phyloP scores from a whole-genome alignment of 2,797 vertebrate genomes.

The Manis javanica region DNA sequence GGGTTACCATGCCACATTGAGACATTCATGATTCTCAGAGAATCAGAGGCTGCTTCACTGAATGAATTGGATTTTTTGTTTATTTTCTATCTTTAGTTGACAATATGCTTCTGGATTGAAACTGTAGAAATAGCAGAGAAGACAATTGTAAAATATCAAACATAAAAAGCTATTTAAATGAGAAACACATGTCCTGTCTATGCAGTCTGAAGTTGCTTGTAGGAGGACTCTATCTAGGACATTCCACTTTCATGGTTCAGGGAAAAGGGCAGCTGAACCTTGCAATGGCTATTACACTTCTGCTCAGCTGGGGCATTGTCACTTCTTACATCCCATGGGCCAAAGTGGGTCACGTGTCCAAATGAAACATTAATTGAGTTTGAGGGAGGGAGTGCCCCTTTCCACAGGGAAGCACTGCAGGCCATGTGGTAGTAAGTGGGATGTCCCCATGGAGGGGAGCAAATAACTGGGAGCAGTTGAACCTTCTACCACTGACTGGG shows the following conservation, averaged over 20 bases:
- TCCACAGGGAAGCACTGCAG: background rate
- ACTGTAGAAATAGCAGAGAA: constrained; percentile 12
- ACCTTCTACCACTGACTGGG: background rate
- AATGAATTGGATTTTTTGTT: background rate
- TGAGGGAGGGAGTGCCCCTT: background rate
- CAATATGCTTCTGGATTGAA: constrained; percentile 27
- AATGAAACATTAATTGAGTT: background rate
- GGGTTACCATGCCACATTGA: background rate
- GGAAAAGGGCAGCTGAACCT: no score
- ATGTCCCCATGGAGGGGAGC: background rate
- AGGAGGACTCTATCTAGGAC: background rate
- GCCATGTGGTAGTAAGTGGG: no score
- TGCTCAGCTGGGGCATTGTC: background rate
- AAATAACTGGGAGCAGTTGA: background rate
- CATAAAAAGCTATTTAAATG: background rate
- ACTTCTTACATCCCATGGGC: background rate
- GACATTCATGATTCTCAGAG: background rate
- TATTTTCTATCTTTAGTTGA: constrained; percentile 45
- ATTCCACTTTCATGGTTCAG: background rate
- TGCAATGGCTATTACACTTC: background rate
- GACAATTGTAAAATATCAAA: constrained; percentile 19
- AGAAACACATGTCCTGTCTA: background rate
- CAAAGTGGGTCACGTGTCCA: background rate
- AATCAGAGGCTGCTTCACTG: constrained; percentile 7
- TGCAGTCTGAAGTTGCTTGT: constrained; percentile 4